Evolutionary conservation across 2,888 invertebrate species (phyloP).

Genomic region (Eilema depressum): DNA sequence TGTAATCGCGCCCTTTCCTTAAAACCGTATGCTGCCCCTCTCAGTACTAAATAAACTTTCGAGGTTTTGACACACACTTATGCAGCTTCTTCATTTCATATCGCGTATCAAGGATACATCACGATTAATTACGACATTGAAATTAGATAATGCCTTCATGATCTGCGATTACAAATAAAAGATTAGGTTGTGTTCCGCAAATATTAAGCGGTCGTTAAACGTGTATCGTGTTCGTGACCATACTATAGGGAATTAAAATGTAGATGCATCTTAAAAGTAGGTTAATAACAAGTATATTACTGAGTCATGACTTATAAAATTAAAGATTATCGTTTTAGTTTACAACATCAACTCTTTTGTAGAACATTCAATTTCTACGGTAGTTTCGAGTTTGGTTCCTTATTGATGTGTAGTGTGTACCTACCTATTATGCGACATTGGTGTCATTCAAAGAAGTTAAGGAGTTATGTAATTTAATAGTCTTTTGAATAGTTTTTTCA

Average conservation of each 20-base stretch:
- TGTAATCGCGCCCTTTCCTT: slow-evolving; percentile 58
- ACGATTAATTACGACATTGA: slow-evolving; percentile 33
- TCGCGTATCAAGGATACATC: slow-evolving; percentile 32
- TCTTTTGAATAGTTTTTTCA: background rate
- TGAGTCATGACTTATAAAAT: slow-evolving; percentile 28
- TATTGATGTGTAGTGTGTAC: background rate
- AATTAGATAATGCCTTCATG: slow-evolving; percentile 28
- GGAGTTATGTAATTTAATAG: background rate
- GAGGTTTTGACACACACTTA: slow-evolving; percentile 36
- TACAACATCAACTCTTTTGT: slow-evolving; percentile 9
- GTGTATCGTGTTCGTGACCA: slow-evolving; percentile 36
- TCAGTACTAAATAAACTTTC: slow-evolving; percentile 44
- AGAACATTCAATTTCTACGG: slow-evolving; percentile 4
- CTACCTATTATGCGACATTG: background rate
- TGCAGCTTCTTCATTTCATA: slow-evolving; percentile 43
- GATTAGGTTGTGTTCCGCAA: slow-evolving; percentile 18
- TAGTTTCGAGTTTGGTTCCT: background rate
- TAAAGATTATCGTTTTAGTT: slow-evolving; percentile 14
- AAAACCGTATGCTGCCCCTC: slow-evolving; percentile 57
- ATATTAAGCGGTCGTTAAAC: background rate
- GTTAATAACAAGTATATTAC: slow-evolving; percentile 30
- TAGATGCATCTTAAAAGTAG: slow-evolving; percentile 29
- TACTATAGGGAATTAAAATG: slow-evolving; percentile 18
- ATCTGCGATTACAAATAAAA: slow-evolving; percentile 18
- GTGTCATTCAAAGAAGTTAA: background rate